A percentile compares a stretch with the other conserved stretches of the same genome.
Conservation (phyloP, 2,797 vertebrate genomes). For the Okamejei kenojei region DNA sequence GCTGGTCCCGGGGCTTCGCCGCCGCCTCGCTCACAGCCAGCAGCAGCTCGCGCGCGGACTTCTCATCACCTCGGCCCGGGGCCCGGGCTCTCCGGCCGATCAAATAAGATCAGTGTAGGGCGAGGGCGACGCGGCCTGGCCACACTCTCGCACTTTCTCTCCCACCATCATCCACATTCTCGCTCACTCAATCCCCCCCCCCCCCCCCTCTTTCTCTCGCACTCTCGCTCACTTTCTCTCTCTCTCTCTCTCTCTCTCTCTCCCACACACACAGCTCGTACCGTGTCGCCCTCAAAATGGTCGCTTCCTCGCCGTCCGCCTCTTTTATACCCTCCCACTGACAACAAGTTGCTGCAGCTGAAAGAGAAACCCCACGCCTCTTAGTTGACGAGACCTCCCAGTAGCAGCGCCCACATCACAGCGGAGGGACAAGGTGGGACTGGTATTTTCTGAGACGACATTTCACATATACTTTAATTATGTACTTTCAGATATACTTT, state of each 20-base stretch:
- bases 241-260: neutral
- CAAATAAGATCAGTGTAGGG: slow-evolving; percentile 37
- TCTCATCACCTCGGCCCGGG: slow-evolving; percentile 12
- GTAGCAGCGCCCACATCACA: neutral
- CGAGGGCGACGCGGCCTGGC: neutral
- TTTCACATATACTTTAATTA: neutral
- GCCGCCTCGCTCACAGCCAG: slow-evolving; percentile 17
- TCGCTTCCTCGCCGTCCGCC: too few relatives aligned
- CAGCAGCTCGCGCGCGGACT: neutral
- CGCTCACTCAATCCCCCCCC: neutral
- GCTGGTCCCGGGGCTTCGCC: neutral
- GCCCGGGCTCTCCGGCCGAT: slow-evolving; percentile 17
- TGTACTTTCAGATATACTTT: neutral
- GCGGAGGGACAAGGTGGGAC: too few relatives aligned
- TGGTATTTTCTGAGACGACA: neutral
- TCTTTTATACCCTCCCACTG: neutral
- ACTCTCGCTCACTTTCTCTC: neutral
- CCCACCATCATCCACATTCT: too few relatives aligned
- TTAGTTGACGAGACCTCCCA: neutral
- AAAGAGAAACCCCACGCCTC: accelerated
- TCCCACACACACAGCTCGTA: neutral
- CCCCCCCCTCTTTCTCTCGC: neutral
- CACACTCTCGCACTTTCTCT: neutral
- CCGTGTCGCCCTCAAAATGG: too few relatives aligned
- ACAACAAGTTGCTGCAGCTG: neutral